Base-by-base conservation (phyloP, 2,797 vertebrate genomes). In the Sebastes kiyomatsui region DNA sequence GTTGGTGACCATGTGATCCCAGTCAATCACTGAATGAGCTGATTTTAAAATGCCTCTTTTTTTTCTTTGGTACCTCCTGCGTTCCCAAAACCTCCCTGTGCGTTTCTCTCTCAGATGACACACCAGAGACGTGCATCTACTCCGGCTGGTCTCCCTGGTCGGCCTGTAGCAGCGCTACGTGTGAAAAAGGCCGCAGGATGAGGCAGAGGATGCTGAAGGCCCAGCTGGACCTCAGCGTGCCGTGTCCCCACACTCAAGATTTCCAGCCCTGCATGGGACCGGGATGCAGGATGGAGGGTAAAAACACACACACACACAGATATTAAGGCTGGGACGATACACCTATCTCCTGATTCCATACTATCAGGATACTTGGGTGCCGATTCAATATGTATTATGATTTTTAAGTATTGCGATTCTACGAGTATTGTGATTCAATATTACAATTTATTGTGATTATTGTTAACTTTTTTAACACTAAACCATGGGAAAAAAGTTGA, bases 61-160 rank as follows among this genome's bases (percentile, higher is more conserved):
- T 55, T 55, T 54, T 69, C 13, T 13, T 54, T 68, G n/a, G 30
- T 22, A 23, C 6, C 7, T 33, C 67, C 49, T 23, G 59, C 27
- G 11, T 61, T 33, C 30, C 32, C 18, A 32, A n/a, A 38, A 67
- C 54, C 3, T 42, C 11, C 58, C 46, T 54, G 35, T 3, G 27
- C 69, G 14, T 77, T 60, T 67, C 13, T 32, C 13, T 42, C 4
- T 42, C 67, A 97, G 98, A 98, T 73, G 97, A 97, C 75, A 99
- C 97, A 14, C 97, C 98, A 0, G 97, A 99, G 94, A 99, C 97
- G 1, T 99, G 98, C 76, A 98, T 99, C 93, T 99, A 99, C 94
- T 99, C 98, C 1, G 96, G 96, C 91, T 99, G 98, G 98, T 99
- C 98, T 38, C 98, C 97, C 0, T 99, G 98, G 98, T 99, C 98